A percentile compares a stretch with the other conserved stretches of the same genome.
Conservation (phyloP, 1,140 invertebrate genomes). For the Diorhabda sublineata region DNA sequence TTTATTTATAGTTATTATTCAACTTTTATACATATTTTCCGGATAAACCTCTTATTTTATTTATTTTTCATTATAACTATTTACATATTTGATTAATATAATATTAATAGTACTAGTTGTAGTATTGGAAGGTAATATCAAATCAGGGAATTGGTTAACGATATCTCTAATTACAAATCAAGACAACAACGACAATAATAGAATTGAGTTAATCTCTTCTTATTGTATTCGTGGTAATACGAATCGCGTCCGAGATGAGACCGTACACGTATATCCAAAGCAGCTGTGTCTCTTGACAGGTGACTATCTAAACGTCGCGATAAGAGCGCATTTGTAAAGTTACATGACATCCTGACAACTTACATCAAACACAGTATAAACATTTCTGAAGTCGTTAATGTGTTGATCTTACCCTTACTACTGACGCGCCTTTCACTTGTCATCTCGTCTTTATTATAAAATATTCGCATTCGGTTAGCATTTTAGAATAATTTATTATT, state of each 20-base stretch:
- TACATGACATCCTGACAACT: constrained; percentile 15
- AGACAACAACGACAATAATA: background rate
- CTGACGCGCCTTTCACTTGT: constrained; percentile 11
- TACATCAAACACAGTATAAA: constrained; percentile 16
- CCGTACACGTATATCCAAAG: background rate
- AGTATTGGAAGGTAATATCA: too few relatives aligned
- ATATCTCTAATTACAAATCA: background rate
- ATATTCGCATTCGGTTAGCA: too few relatives aligned
- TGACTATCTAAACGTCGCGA: constrained; percentile 9
- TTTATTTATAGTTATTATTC: too few relatives aligned
- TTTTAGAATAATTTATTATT: too few relatives aligned
- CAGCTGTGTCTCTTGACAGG: constrained; percentile 10
- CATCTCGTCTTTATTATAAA: constrained; percentile 7
- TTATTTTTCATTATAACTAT: too few relatives aligned
- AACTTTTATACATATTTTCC: too few relatives aligned
- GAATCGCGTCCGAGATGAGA: background rate
- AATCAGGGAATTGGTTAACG: too few relatives aligned
- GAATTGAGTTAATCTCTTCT: background rate
- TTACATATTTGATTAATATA: too few relatives aligned
- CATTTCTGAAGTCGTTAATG: constrained; percentile 10
- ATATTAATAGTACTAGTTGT: too few relatives aligned
- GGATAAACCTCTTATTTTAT: too few relatives aligned
- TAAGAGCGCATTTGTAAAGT: constrained; percentile 12
- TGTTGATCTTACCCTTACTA: constrained; percentile 12
- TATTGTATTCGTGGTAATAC: background rate